phyloP scores from a whole-genome alignment of 2,113 vertebrate genomes.

The Fregata magnificens region DNA sequence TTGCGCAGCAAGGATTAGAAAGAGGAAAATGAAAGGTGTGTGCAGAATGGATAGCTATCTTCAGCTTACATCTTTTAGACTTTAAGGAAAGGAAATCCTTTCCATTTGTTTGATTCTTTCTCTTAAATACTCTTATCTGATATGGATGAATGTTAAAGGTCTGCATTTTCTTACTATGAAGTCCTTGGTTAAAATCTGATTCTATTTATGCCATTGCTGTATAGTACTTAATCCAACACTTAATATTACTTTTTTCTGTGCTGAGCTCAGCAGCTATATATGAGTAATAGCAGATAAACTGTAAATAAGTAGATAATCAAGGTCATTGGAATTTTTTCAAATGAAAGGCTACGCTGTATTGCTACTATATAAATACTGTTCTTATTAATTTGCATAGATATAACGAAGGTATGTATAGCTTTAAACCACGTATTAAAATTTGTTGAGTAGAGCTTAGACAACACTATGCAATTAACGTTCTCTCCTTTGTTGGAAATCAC shows the following conservation, averaged over 20 bases:
- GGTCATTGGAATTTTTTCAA: not conserved
- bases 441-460: not conserved
- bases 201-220: not conserved
- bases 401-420: not conserved
- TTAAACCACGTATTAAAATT: conserved; percentile 9
- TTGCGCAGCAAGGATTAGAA: not conserved
- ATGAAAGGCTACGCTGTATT: not conserved
- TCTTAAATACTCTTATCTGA: not conserved
- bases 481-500: conserved; percentile 18
- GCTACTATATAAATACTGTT: not conserved
- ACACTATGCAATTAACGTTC: not conserved
- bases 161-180: not conserved
- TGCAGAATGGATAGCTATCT: not conserved
- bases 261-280: not conserved
- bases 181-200: not conserved
- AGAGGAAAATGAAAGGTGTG: conserved; percentile 1
- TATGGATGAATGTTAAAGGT: not conserved
- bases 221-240: not conserved
- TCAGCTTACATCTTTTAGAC: not conserved
- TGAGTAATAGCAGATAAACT: not conserved
- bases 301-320: conserved; percentile 7
- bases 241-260: not conserved
- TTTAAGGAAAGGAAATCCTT: not conserved
- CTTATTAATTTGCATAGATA: not conserved
- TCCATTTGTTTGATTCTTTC: not conserved